phyloP scores from a whole-genome alignment of 2,113 vertebrate genomes.

The Chascanopsetta lugubris region DNA sequence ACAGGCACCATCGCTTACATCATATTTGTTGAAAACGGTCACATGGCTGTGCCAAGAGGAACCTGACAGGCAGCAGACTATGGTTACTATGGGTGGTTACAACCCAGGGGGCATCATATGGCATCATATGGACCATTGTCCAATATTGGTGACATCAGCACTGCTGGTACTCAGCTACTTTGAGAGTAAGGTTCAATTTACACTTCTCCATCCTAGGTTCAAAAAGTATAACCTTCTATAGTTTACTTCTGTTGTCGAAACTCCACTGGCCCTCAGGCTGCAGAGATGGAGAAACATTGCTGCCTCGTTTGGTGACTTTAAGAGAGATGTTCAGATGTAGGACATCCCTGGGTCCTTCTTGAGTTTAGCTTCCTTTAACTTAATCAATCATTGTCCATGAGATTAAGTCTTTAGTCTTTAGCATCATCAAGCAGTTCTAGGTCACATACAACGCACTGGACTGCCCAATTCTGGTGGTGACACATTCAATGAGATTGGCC shows the following conservation, averaged over 20 bases:
- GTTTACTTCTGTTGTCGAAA: background rate
- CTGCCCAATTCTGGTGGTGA: background rate
- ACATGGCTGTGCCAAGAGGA: slow-evolving; percentile 17
- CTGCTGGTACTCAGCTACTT: background rate
- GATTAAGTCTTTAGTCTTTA: no score
- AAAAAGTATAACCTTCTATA: background rate
- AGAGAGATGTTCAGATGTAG: no score
- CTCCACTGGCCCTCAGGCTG: no score
- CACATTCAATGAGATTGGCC: background rate
- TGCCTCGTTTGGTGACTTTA: background rate
- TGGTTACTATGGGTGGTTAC: slow-evolving; percentile 44
- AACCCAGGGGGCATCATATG: background rate
- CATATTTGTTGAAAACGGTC: slow-evolving; percentile 5
- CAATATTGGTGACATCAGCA: background rate
- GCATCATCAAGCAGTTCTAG: no score
- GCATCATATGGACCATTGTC: background rate
- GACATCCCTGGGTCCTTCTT: background rate
- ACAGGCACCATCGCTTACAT: slow-evolving; percentile 62
- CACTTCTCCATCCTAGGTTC: background rate
- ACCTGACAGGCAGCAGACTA: slow-evolving; percentile 43
- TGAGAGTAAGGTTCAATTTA: background rate
- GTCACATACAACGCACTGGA: no score
- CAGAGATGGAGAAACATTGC: background rate
- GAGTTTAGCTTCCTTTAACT: no score
- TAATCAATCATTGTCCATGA: no score